Evolutionary conservation across 1,140 invertebrate genomes (phyloP), one percentile per base, ranked within the genome.

Genomic region (Sarcophaga bullata): DNA sequence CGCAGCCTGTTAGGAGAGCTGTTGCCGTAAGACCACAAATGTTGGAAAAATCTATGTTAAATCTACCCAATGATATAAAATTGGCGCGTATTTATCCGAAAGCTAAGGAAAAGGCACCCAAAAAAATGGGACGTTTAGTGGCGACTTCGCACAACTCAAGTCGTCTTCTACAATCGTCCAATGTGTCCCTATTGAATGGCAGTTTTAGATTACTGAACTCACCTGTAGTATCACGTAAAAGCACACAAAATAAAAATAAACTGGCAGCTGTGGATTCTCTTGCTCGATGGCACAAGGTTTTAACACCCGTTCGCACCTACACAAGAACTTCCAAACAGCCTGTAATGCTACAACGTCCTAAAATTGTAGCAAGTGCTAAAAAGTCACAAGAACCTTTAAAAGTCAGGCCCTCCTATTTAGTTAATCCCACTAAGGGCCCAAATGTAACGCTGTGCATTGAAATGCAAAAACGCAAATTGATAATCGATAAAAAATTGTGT

Each of bases 251-350:
- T 25, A 19, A 19, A 68, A n/a, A 19, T 68, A n/a, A 68, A 6
- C 62, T 8, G 3, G 25, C n/a, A 6, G 62, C 62, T 9, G 11
- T 15, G 8, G 17, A 68, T 6, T 78, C 73, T 73, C 10, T 81
- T 62, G 72, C 85, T 48, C 17, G 86, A 83, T 83, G 50, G 76
- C 81, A 17, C 73, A 84, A 84, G 76, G 82, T n/a, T 78, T 82
- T 48, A 47, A 84, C 83, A 58, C 83, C 83, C 6, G 15, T 82
- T n/a, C 83, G 85, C 8, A 89, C 88, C 3, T 89, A 89, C 6
- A 68, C 62, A 8, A 17, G 62, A 19, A 7, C 9, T 58, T 72
- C 37, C 15, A 49, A 52, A 50, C 37, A 58, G 0, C 78, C 48
- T 8, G 13, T 47, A 2, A 50, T 80, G 11, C 6, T 49, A 37